A percentile compares a stretch with the other conserved stretches of the same genome.
phyloP scores from a whole-genome alignment of 2,797 vertebrate species.

The Pangasius sanitwongsei region DNA sequence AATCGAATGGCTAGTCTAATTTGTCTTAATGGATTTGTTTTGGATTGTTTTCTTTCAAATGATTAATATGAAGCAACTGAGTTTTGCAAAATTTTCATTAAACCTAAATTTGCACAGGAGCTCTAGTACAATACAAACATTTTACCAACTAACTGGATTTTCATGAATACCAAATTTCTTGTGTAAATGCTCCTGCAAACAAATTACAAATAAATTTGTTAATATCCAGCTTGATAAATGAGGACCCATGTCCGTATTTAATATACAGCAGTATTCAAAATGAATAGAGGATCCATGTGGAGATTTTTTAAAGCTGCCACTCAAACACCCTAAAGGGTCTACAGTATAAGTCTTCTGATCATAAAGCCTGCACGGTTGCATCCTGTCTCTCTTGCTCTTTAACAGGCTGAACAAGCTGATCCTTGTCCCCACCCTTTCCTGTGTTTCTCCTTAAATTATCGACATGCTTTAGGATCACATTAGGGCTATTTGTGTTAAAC shows the following conservation, averaged over 20 bases:
- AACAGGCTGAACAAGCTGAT: slow-evolving; percentile 39
- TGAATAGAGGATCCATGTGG: slow-evolving; percentile 40
- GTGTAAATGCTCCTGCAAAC: neutral
- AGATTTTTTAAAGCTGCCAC: slow-evolving; percentile 40
- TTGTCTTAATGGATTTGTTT: neutral
- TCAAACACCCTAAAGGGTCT: neutral
- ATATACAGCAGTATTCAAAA: slow-evolving; percentile 47
- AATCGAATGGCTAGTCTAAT: slow-evolving; percentile 16
- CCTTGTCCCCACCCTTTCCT: slow-evolving; percentile 40
- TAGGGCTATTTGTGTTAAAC: slow-evolving; percentile 21
- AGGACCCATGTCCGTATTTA: slow-evolving; percentile 33
- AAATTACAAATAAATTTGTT: slow-evolving; percentile 18
- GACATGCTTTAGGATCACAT: slow-evolving; percentile 41
- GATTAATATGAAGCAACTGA: slow-evolving; percentile 5
- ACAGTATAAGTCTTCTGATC: slow-evolving; percentile 41
- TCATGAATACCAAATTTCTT: slow-evolving; percentile 1
- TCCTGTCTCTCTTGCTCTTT: slow-evolving; percentile 40
- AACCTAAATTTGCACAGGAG: neutral
- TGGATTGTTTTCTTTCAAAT: neutral
- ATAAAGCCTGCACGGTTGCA: slow-evolving; percentile 56
- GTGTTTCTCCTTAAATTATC: slow-evolving; percentile 52
- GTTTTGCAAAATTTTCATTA: slow-evolving; percentile 21
- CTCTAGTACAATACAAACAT: neutral
- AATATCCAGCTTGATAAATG: neutral
- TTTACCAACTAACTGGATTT: neutral